phyloP scores from a whole-genome alignment of 2,888 invertebrate genomes.

The Lasioglossum marginatum region DNA sequence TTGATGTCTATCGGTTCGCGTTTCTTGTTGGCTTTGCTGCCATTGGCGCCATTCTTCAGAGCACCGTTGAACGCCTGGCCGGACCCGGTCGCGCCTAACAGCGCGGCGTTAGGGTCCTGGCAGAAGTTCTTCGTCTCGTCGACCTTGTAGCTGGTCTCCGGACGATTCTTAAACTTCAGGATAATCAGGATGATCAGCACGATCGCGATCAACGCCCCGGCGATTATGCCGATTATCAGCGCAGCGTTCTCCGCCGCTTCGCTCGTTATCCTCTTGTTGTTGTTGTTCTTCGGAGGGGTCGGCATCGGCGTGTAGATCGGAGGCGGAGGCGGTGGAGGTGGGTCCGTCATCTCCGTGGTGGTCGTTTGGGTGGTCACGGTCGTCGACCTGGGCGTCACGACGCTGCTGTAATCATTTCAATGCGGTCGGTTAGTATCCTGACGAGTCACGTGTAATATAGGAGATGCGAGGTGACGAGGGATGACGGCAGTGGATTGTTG shows the following conservation, averaged over 20 bases:
- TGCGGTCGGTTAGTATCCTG: neutral
- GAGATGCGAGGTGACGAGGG: neutral
- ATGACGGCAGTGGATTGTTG: neutral
- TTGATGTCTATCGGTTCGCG: conserved; percentile 95
- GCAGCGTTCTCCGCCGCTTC: conserved; percentile 91
- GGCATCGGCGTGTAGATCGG: conserved; percentile 82
- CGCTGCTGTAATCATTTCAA: conserved; percentile 69
- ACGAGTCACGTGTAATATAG: neutral
- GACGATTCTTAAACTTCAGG: conserved; percentile 93
- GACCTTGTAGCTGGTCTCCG: conserved; percentile 96
- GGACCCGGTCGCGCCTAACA: conserved; percentile 87
- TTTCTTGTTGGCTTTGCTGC: conserved; percentile 87
- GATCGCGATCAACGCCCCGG: conserved; percentile 95
- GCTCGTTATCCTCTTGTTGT: conserved; percentile 86
- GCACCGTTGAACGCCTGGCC: conserved; percentile 84
- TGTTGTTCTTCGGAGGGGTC: conserved; percentile 83
- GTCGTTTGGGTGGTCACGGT: conserved; percentile 75
- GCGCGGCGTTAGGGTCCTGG: conserved; percentile 92
- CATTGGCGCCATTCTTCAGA: conserved; percentile 79
- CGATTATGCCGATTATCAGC: conserved; percentile 94
- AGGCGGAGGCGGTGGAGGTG: conserved; percentile 81
- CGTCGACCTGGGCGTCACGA: conserved; percentile 76
- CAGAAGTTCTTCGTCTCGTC: conserved; percentile 93
- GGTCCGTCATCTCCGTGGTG: conserved; percentile 81
- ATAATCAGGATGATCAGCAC: conserved; percentile 95